These are phyloP conservation scores for Meloe dianella DNA, from an alignment of 2,888 invertebrate species.

Conservation along the genomic window DNA sequence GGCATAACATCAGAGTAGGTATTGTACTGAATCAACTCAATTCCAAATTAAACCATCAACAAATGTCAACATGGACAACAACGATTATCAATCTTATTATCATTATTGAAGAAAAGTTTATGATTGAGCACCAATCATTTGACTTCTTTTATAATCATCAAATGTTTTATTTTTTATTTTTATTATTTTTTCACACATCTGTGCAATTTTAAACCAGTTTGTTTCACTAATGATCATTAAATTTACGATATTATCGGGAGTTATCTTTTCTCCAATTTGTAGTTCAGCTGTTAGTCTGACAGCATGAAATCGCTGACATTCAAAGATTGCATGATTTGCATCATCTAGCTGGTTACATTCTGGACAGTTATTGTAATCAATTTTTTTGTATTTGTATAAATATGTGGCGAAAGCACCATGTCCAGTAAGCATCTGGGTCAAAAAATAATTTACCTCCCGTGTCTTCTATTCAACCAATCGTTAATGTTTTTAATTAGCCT, in stretches of 20 bases:
- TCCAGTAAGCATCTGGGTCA: constrained; percentile 30
- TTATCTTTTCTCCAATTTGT: background rate
- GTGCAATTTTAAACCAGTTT: too few species aligned
- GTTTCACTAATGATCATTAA: too few species aligned
- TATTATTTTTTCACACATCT: too few species aligned
- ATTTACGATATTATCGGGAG: background rate
- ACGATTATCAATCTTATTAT: too few species aligned
- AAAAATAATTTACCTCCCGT: constrained; percentile 20
- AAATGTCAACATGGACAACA: background rate
- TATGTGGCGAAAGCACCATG: constrained; percentile 30
- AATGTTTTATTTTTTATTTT: too few species aligned
- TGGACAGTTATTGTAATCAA: constrained; percentile 15
- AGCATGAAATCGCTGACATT: constrained; percentile 21
- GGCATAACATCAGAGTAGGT: background rate
- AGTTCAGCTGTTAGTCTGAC: constrained; percentile 2
- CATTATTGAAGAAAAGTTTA: background rate
- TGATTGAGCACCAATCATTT: too few species aligned
- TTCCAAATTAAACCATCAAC: background rate
- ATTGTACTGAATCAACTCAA: background rate
- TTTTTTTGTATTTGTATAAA: constrained; percentile 22
- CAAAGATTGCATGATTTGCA: constrained; percentile 28
- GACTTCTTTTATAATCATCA: too few species aligned
- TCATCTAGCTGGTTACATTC: constrained; percentile 23
- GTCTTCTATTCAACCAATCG: constrained; percentile 21
- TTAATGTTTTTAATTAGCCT: too few species aligned